Evolutionary conservation across 2,888 invertebrate genomes (phyloP).

Genomic region (Tiliacea aurago): DNA sequence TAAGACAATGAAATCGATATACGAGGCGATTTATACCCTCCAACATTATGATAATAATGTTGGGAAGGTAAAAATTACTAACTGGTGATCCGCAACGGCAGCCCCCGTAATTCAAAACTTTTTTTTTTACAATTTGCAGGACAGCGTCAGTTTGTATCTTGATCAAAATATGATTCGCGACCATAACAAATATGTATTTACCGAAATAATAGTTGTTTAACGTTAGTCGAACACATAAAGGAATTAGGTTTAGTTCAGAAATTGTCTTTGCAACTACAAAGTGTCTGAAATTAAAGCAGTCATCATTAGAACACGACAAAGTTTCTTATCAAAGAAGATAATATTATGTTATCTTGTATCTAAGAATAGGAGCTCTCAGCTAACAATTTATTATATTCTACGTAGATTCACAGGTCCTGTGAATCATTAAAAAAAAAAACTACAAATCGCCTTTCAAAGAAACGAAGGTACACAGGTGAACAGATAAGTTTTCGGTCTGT

Average conservation of each 20-base stretch:
- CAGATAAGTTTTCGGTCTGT: not conserved
- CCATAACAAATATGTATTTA: too few species aligned
- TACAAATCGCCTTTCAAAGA: not conserved
- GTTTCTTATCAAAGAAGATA: slow-evolving; percentile 37
- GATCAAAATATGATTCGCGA: too few species aligned
- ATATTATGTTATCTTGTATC: slow-evolving; percentile 25
- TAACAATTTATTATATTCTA: slow-evolving; percentile 19
- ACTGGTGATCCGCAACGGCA: not conserved
- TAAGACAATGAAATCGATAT: slow-evolving; percentile 17
- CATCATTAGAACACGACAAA: not conserved
- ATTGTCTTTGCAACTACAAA: not conserved
- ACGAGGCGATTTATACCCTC: too few species aligned
- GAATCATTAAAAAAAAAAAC: not conserved
- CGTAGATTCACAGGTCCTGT: not conserved
- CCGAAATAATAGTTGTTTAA: not conserved
- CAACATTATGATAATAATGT: not conserved
- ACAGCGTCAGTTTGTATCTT: too few species aligned
- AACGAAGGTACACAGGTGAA: not conserved
- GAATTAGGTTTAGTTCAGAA: not conserved
- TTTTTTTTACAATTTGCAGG: too few species aligned
- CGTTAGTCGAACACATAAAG: not conserved
- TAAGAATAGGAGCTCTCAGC: slow-evolving; percentile 13
- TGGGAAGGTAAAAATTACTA: not conserved
- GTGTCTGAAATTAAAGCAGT: slow-evolving; percentile 7
- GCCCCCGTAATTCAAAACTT: too few species aligned